phyloP scores from a whole-genome alignment of 2,113 vertebrate genomes.

The Cygnus buccinator region DNA sequence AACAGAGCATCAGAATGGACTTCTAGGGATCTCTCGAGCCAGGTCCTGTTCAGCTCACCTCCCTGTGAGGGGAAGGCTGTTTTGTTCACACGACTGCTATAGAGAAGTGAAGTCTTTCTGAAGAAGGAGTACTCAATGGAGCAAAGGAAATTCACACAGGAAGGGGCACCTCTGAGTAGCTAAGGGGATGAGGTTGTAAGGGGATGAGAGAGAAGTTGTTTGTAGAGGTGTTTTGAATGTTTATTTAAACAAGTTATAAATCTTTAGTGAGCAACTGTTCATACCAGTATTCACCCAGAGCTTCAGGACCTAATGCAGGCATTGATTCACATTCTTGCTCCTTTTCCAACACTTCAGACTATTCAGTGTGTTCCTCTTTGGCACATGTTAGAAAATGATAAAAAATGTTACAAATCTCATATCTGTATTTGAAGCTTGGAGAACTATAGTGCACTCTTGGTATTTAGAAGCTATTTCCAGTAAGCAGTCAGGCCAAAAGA shows the following conservation, averaged over 20 bases:
- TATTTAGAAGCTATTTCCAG: constrained; percentile 58
- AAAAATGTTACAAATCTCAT: constrained; percentile 36
- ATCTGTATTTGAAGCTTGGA: background rate
- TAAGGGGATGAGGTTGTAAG: background rate
- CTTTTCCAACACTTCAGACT: background rate
- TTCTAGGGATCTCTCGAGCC: background rate
- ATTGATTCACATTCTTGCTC: background rate
- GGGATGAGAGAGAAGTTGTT: background rate
- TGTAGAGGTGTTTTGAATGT: background rate
- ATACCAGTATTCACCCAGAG: background rate
- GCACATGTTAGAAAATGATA: constrained; percentile 21
- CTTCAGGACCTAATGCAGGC: background rate
- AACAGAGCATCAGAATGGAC: background rate
- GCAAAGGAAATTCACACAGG: background rate
- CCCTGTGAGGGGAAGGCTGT: background rate
- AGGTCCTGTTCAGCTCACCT: background rate
- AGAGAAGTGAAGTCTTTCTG: background rate
- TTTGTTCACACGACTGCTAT: background rate
- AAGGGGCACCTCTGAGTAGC: background rate
- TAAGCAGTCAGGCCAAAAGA: background rate
- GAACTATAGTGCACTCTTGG: background rate
- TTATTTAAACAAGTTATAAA: constrained; percentile 8
- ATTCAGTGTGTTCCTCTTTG: background rate
- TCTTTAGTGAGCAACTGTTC: background rate
- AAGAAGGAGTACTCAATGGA: background rate